Evolutionary conservation across 1,140 invertebrate species (phyloP), one percentile per base, ranked within the genome.

Genomic region (Drosophila subpulchrella): DNA sequence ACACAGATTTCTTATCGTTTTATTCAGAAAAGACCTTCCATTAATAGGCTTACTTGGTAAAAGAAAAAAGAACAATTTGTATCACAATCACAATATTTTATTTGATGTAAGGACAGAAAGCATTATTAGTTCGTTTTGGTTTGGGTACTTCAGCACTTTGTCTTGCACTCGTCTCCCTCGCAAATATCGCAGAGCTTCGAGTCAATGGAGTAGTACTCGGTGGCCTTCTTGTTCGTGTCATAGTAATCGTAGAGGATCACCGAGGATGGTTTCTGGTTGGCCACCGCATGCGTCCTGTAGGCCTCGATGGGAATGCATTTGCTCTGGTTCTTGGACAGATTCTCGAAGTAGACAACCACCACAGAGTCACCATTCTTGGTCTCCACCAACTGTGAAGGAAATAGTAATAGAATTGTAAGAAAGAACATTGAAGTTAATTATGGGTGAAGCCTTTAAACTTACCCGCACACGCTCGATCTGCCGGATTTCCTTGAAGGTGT

Each of bases 221-320:
- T 88, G 20, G 91, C 88, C 70, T 88, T 88, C 94, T 96, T 94
- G 96, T 96, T 95, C 74, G 96, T 96, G 91, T 98, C 97, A 83
- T 98, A 98, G 90, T 98, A 98, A 88, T 98, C 97, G 81, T 97
- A 98, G 50, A 98, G 94, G 10, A 95, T 94, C 20, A 98, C 95
- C 24, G 96, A 94, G 10, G 97, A 96, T 38, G 97, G 96, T 88
- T 96, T 96, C 82, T 98, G 96, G 76, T 96, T 95, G 3, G 96
- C 96, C 6, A 98, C 97, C 91, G 96, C 95, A 88, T 96, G 95
- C 1, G 96, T 96, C 81, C 96, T 94, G 84, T 95, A 96, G 1
- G 97, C 97, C 6, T 96, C 96, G 15, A 98, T 94, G 1, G 95
- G 96, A 7, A 98, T 95, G 89, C 97, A 98, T 83, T 96, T 95